phyloP scores from a whole-genome alignment of 1,140 invertebrate species.

The Hermetia illucens region DNA sequence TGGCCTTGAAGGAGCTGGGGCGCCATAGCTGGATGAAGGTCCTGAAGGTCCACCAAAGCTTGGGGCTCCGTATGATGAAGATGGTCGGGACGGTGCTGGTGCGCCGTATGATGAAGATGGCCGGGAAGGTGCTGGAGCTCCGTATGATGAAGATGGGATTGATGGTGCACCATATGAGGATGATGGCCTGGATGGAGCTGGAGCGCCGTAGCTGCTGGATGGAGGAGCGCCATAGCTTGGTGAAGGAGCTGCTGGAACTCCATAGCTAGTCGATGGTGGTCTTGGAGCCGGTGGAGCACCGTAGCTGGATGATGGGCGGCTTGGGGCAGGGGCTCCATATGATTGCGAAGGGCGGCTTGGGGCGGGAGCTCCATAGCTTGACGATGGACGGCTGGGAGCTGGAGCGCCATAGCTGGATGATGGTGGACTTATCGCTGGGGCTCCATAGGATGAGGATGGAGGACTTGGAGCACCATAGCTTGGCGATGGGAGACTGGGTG shows the following conservation, averaged over 20 bases:
- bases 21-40: constrained; percentile 30
- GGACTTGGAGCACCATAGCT: constrained; percentile 12
- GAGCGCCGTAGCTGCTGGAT: constrained; percentile 33
- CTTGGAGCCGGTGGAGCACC: constrained; percentile 21
- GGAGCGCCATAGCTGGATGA: constrained; percentile 34
- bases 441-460: constrained; percentile 19
- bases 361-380: constrained; percentile 27
- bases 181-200: constrained; percentile 18
- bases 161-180: constrained; percentile 32
- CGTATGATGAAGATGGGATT: constrained; percentile 27
- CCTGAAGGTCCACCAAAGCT: constrained; percentile 5
- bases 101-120: constrained; percentile 4
- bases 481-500: constrained; percentile 9
- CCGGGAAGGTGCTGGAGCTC: constrained; percentile 13
- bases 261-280: constrained; percentile 26
- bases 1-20: constrained; percentile 17
- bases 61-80: constrained; percentile 25
- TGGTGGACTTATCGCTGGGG: constrained; percentile 27
- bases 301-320: constrained; percentile 30
- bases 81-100: constrained; percentile 16
- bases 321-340: constrained; percentile 31
- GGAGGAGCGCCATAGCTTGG: constrained; percentile 22
- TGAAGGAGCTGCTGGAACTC: constrained; percentile 17
- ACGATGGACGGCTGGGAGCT: constrained; percentile 7
- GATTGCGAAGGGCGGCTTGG: constrained; percentile 20